Base-by-base conservation (phyloP, 1,140 invertebrate genomes). In the Gonatopus flavifemur region DNA sequence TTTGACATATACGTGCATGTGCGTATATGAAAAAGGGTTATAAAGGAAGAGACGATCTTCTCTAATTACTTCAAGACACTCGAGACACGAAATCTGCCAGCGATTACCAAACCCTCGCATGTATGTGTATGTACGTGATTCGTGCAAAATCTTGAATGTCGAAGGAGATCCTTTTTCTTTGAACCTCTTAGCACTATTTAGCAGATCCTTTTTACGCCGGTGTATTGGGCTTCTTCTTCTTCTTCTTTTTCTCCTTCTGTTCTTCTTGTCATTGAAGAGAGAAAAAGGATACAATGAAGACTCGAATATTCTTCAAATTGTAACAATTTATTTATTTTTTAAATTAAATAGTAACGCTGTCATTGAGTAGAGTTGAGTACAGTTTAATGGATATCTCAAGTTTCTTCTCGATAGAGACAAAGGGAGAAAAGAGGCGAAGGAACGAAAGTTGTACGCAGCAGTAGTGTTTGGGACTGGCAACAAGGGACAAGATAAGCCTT, bases 121-220 rank as follows among this genome's bases (percentile, higher is more conserved):
- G n/a, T n/a, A n/a, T n/a, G n/a, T n/a, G 35, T 32, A 15, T 24
- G 7, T 25, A 15, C 30, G 48, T 53, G 7, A 8, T 36, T 7
- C 58, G 50, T 54, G 58, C 59, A 44, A 62, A 66, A 67, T 66
- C 56, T 55, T 66, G 64, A 60, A 66, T 63, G 57, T 59, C 46
- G 47, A 53, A 56, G 61, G 62, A n/a, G n/a, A 68, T 69, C 62
- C 64, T 66, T 65, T 69, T 74, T 71, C 64, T 55, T 55, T 56
- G 61, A 68, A 66, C 51, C 70, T 67, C 62, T 74, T 70, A 70
- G 62, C 57, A 62, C 62, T 63, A 64, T 69, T 72, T 67, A 70
- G 62, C 57, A 62, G 59, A 72, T 72, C 66, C 60, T 72, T 73
- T 72, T 71, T n/a, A n/a, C n/a, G n/a, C n/a, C n/a, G n/a, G n/a